A percentile compares a stretch with the other conserved stretches of the same genome.
phyloP scores from a whole-genome alignment of 1,140 invertebrate species.

The Leptopilina clavipes region DNA sequence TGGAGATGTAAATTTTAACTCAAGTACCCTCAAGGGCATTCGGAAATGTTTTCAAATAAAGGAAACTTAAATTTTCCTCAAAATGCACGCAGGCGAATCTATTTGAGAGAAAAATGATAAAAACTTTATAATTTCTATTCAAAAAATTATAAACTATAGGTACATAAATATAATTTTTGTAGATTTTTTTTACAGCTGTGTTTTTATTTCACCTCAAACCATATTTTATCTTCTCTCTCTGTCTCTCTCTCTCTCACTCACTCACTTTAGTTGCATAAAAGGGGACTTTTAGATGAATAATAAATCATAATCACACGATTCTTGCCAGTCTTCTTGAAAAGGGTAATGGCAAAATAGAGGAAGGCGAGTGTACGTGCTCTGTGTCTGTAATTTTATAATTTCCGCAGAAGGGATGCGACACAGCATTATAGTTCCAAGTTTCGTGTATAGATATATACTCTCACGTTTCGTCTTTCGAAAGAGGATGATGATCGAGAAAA shows the following conservation, averaged over 20 bases:
- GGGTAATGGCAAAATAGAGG: constrained; percentile 36
- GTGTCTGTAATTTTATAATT: constrained; percentile 63
- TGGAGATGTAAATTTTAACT: not conserved
- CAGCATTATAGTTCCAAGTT: not conserved
- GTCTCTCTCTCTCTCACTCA: no score
- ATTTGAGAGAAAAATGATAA: no score
- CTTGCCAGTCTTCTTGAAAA: constrained; percentile 40
- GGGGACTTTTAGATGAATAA: not conserved
- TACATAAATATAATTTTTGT: no score
- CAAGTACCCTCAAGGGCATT: not conserved
- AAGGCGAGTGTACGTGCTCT: constrained; percentile 52
- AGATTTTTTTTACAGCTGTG: no score
- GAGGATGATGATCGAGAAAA: not conserved
- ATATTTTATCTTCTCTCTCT: not conserved
- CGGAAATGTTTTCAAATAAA: not conserved
- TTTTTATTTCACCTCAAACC: no score
- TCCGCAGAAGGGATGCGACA: constrained; percentile 52
- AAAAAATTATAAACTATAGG: no score
- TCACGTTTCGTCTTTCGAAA: constrained; percentile 36
- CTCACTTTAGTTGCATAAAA: no score
- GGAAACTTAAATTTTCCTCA: not conserved
- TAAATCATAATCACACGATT: constrained; percentile 34
- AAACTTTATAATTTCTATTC: no score
- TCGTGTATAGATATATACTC: constrained; percentile 12
- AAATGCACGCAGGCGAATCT: no score